Evolutionary conservation across 1,140 invertebrate species (phyloP).

Genomic region (Bombus consobrinus): DNA sequence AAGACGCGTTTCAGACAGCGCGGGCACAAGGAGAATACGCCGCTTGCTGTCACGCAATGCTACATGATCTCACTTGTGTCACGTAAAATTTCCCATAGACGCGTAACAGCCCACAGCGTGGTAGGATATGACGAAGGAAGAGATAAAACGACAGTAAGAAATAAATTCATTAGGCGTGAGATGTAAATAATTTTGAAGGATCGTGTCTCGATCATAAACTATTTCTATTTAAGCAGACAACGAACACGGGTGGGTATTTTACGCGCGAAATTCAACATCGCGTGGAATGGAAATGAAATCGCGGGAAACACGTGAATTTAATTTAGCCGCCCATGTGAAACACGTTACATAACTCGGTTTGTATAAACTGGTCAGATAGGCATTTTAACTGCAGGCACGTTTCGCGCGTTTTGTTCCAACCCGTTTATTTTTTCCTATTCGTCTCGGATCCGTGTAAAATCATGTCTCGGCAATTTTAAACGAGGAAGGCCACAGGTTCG

Average conservation of each 20-base stretch:
- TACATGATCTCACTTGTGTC: too few relatives aligned
- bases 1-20: too few relatives aligned
- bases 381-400: too few relatives aligned
- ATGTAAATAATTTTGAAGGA: too few relatives aligned
- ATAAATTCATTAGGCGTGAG: too few relatives aligned
- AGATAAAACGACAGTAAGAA: too few relatives aligned
- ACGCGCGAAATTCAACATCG: not conserved
- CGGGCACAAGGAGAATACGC: too few relatives aligned
- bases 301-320: conserved; percentile 6
- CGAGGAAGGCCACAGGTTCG: not conserved
- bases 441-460: not conserved
- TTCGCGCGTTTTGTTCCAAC: not conserved
- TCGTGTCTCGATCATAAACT: not conserved
- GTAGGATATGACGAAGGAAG: too few relatives aligned
- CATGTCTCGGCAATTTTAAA: not conserved
- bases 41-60: too few relatives aligned
- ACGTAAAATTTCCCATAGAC: too few relatives aligned
- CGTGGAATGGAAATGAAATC: not conserved
- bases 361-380: conserved; percentile 24
- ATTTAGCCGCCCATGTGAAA: not conserved
- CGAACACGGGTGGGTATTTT: too few relatives aligned
- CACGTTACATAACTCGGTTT: conserved; percentile 7
- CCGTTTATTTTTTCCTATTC: not conserved
- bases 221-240: not conserved
- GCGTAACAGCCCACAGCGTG: too few relatives aligned